These are phyloP conservation scores for Chaetorhynchus papuensis DNA, from an alignment of 2,113 vertebrate genomes.

Conservation along the genomic window DNA sequence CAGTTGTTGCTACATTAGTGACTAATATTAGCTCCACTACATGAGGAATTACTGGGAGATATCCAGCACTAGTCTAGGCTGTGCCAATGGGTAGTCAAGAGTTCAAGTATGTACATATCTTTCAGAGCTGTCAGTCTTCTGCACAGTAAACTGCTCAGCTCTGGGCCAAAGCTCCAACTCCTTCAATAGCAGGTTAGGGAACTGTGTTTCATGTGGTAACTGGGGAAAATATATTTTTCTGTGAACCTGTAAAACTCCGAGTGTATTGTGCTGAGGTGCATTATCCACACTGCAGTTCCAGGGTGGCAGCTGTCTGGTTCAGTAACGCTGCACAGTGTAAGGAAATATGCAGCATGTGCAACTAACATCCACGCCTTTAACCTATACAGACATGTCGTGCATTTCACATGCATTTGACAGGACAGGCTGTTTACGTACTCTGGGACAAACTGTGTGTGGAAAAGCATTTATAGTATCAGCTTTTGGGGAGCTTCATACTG, in stretches of 20 bases:
- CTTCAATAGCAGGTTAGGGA: background rate
- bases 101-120: slow-evolving; percentile 19
- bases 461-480: background rate
- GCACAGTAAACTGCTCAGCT: background rate
- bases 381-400: background rate
- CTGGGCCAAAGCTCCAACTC: background rate
- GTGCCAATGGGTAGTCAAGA: slow-evolving; percentile 48
- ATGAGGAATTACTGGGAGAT: slow-evolving; percentile 29
- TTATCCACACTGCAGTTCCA: background rate
- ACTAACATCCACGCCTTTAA: background rate
- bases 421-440: background rate
- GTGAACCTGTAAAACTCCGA: background rate
- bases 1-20: background rate
- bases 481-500: background rate
- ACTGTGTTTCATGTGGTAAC: background rate
- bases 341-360: background rate
- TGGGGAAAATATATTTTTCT: background rate
- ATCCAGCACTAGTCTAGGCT: slow-evolving; percentile 15
- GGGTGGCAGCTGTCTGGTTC: background rate
- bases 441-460: background rate
- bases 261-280: background rate
- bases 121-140: slow-evolving; percentile 11
- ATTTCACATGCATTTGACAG: background rate
- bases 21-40: slow-evolving; percentile 6
- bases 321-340: background rate